These are phyloP conservation scores for Allygus modestus DNA, from an alignment of 2,888 invertebrate genomes.

Conservation along the genomic window DNA sequence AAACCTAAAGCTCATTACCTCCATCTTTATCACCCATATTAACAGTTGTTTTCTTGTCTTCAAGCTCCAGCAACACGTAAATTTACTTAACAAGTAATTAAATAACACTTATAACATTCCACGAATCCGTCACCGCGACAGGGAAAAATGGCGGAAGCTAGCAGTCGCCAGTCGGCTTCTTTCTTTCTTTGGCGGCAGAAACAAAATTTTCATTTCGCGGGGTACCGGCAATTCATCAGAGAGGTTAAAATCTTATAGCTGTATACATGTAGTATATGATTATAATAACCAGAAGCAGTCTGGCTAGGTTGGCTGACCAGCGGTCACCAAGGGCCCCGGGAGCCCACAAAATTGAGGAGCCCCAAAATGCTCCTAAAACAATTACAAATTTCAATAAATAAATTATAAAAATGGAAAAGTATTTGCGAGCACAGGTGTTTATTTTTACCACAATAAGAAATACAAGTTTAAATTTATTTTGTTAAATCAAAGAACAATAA, in stretches of 20 bases:
- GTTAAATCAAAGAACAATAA: too few species aligned
- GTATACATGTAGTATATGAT: too few species aligned
- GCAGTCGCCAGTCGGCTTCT: background rate
- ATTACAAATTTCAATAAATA: too few species aligned
- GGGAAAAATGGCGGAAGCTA: background rate
- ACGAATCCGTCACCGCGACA: background rate
- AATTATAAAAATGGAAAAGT: background rate
- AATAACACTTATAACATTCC: background rate
- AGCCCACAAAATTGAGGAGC: too few species aligned
- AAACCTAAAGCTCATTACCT: too few species aligned
- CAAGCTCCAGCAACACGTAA: background rate
- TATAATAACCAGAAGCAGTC: too few species aligned
- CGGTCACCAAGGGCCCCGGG: too few species aligned
- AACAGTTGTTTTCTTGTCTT: background rate
- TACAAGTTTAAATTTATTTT: too few species aligned
- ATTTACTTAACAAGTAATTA: background rate
- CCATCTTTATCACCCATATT: slow-evolving; percentile 71
- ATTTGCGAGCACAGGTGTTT: background rate
- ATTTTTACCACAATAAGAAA: too few species aligned
- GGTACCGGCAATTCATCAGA: background rate
- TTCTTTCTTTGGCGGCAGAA: background rate
- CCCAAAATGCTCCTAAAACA: too few species aligned
- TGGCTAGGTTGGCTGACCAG: too few species aligned
- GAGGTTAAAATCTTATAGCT: background rate
- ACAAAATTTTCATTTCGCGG: background rate